Conservation (phyloP, 2,113 vertebrate species). For the Aix galericulata region DNA sequence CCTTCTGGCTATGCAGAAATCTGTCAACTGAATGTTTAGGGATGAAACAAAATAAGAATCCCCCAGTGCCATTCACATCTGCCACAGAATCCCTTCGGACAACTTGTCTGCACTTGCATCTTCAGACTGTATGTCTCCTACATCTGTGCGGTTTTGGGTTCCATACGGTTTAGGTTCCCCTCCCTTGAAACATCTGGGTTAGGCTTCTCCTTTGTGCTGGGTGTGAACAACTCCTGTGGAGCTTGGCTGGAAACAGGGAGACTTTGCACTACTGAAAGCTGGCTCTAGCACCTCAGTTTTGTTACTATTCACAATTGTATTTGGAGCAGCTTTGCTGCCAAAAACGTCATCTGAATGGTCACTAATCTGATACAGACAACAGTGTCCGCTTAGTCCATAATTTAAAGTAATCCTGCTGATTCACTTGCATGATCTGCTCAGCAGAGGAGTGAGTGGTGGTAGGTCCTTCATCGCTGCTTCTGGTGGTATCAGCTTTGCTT, state of each 20-base stretch:
- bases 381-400: background rate
- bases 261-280: background rate
- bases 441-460: background rate
- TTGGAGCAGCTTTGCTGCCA: background rate
- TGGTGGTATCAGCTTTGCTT: background rate
- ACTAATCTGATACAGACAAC: background rate
- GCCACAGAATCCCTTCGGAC: background rate
- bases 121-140: background rate
- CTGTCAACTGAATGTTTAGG: background rate
- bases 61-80: background rate
- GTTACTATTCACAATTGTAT: background rate
- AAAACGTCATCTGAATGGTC: background rate
- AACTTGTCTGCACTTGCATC: background rate
- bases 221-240: background rate
- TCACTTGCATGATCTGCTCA: background rate
- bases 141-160: background rate
- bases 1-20: background rate
- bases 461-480: background rate
- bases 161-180: background rate
- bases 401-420: slow-evolving; percentile 1
- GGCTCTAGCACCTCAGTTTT: background rate
- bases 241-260: background rate
- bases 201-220: background rate
- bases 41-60: background rate
- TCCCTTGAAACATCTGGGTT: background rate